Percentiles rank a stretch among this genome's conserved stretches.
Evolutionary conservation across 2,797 vertebrate genomes (phyloP).

Genomic region (Diglossa cyanea): DNA sequence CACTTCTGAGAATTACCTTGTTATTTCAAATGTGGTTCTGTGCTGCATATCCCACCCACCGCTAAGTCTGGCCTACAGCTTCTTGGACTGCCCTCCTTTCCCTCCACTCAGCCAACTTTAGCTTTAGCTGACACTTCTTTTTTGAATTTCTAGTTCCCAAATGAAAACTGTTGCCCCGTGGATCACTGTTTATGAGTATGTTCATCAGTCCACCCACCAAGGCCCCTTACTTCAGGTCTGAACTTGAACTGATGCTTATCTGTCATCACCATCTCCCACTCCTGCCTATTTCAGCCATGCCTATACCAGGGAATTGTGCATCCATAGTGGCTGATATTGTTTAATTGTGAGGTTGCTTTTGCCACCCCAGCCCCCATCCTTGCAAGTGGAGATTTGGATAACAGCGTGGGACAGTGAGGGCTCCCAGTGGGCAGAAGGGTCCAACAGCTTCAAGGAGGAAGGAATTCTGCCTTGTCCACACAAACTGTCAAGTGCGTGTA

Average conservation of each 20-base stretch:
- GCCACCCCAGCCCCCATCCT: neutral
- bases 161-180: neutral
- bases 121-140: neutral
- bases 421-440: neutral
- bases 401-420: rapidly evolving
- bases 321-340: neutral
- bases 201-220: neutral
- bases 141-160: neutral
- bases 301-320: neutral
- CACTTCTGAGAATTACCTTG: constrained; percentile 3
- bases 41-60: neutral
- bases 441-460: neutral
- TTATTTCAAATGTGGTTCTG: constrained; percentile 11
- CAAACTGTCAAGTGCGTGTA: rapidly evolving
- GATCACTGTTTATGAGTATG: neutral
- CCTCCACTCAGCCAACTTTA: neutral
- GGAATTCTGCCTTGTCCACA: neutral
- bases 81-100: neutral
- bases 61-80: neutral
- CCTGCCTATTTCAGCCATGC: neutral
- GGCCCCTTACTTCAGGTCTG: neutral
- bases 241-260: neutral
- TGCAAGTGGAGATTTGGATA: neutral
- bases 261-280: neutral
- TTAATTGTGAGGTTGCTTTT: neutral